Percentiles rank a stretch among this genome's conserved stretches.
Evolutionary conservation across 2,113 vertebrate species (phyloP).

Genomic region (Panthera uncia): DNA sequence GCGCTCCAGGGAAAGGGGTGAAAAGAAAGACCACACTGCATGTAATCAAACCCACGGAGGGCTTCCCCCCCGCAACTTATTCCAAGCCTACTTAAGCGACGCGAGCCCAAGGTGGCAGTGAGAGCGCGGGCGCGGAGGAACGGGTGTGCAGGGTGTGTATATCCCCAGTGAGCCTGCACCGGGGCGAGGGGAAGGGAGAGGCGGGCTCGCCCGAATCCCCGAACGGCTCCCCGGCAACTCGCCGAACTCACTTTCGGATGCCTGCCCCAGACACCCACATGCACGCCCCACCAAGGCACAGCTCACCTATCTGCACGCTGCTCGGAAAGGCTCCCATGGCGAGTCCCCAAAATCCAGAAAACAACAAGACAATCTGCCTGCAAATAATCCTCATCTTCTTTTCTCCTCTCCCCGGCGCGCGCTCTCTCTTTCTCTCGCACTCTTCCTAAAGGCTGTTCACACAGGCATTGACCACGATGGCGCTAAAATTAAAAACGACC

Average conservation of each 20-base stretch:
- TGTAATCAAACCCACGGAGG: background rate
- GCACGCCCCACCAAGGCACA: conserved; percentile 51
- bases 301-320: conserved; percentile 99
- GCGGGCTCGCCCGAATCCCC: background rate
- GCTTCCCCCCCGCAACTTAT: conserved; percentile 47
- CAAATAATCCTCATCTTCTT: conserved; percentile 99
- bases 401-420: conserved; percentile 84
- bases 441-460: conserved; percentile 87
- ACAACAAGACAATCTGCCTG: conserved; percentile 97
- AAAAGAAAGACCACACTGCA: background rate
- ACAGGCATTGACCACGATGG: conserved; percentile 92
- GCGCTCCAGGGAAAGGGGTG: background rate
- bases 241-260: conserved; percentile 74
- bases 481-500: conserved; percentile 80
- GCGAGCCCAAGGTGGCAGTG: background rate
- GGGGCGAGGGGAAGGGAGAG: background rate
- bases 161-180: background rate
- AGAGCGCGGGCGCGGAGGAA: background rate
- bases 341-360: conserved; percentile 97
- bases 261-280: background rate
- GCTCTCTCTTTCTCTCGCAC: conserved; percentile 82
- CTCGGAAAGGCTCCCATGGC: conserved; percentile 98
- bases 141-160: background rate
- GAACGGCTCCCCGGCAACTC: conserved; percentile 58
- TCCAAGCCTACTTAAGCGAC: background rate